Conservation (phyloP, 2,888 invertebrate genomes). For the Leucoma salicis region DNA sequence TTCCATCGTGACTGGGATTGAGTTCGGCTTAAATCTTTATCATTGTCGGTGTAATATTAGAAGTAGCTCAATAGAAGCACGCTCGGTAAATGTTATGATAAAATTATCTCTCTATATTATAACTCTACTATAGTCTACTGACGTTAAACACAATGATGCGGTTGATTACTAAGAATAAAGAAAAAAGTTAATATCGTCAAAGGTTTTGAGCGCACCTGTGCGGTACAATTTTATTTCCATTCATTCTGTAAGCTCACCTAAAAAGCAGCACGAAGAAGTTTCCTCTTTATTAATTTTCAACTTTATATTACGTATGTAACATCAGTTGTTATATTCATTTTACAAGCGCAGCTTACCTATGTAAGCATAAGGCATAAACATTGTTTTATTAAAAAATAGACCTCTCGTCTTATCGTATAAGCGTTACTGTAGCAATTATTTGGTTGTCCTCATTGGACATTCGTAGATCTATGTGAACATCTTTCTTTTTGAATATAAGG, state of each 20-base stretch:
- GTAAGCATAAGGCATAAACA: conserved; percentile 32
- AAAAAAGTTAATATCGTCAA: conserved; percentile 80
- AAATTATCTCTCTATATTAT: no score
- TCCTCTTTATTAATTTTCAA: conserved; percentile 82
- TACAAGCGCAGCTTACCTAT: conserved; percentile 35
- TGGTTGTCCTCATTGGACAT: no score
- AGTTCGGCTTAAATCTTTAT: conserved; percentile 48
- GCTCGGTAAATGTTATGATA: conserved; percentile 19
- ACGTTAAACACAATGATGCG: conserved; percentile 42
- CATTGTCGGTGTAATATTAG: conserved; percentile 27
- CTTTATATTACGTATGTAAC: conserved; percentile 78
- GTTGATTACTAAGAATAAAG: conserved; percentile 61
- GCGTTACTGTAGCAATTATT: no score
- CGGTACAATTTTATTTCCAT: conserved; percentile 80
- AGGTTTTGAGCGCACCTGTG: conserved; percentile 78
- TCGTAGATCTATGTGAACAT: no score
- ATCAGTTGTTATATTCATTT: conserved; percentile 68
- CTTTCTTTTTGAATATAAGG: no score
- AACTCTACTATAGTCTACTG: conserved; percentile 21
- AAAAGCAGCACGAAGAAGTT: conserved; percentile 75
- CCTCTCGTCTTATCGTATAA: no score
- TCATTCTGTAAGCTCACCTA: conserved; percentile 80
- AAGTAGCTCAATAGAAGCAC: conserved; percentile 16
- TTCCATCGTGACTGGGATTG: conserved; percentile 61
- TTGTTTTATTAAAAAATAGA: conserved; percentile 32